These are phyloP conservation scores for Malurus leucopterus DNA, from an alignment of 2,797 vertebrate genomes.

Conservation along the genomic window DNA sequence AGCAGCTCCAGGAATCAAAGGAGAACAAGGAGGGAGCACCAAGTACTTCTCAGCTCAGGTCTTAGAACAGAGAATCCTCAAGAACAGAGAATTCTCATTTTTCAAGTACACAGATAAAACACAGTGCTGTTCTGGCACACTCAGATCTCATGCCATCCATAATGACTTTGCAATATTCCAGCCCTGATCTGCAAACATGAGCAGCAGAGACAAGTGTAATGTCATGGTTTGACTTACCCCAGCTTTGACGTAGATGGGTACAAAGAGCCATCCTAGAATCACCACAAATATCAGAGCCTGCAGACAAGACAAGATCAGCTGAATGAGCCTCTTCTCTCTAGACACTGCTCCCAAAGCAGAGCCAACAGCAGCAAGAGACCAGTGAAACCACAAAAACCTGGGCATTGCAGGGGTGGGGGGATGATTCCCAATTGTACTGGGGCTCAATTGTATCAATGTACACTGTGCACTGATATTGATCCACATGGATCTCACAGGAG, in stretches of 20 bases:
- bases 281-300: slow-evolving; percentile 89
- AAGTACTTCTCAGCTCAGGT: neutral
- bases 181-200: neutral
- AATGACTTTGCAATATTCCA: neutral
- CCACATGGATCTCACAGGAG: neutral
- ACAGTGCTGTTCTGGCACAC: neutral
- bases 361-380: neutral
- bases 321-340: neutral
- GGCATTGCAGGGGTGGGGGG: accelerated
- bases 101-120: neutral
- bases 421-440: neutral
- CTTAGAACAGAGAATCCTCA: neutral
- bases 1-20: neutral
- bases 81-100: neutral
- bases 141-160: neutral
- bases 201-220: neutral
- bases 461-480: neutral
- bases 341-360: neutral
- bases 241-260: slow-evolving; percentile 93
- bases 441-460: no score
- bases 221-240: slow-evolving; percentile 75
- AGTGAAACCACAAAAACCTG: neutral
- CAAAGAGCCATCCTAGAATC: slow-evolving; percentile 91
- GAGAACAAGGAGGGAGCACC: neutral
- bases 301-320: slow-evolving; percentile 16